Evolutionary conservation across 2,797 vertebrate species (phyloP).

Genomic region (Hoplostethus atlanticus): DNA sequence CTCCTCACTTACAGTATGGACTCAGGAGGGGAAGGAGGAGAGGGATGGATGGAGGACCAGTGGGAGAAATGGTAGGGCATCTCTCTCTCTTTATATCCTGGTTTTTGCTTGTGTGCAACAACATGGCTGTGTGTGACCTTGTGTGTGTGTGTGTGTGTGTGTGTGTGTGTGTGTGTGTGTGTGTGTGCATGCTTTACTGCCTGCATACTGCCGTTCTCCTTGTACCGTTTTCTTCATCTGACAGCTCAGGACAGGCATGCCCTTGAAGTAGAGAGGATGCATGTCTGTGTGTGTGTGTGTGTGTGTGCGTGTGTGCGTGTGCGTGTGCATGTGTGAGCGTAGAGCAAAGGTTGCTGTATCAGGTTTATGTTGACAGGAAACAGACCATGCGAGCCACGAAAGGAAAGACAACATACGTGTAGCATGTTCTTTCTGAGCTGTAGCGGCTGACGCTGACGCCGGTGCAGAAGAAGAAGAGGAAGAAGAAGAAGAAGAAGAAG

Average conservation of each 20-base stretch:
- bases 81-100: slow-evolving; percentile 26
- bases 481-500: no score
- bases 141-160: slow-evolving; percentile 54
- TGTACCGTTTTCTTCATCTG: slow-evolving; percentile 28
- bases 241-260: slow-evolving; percentile 57
- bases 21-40: slow-evolving; percentile 90
- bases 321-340: slow-evolving; percentile 34
- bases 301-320: slow-evolving; percentile 49
- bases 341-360: slow-evolving; percentile 17
- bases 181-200: slow-evolving; percentile 3
- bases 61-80: slow-evolving; percentile 97
- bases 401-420: no score
- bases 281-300: slow-evolving; percentile 50
- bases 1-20: slow-evolving; percentile 92
- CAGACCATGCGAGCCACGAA: slow-evolving; percentile 27
- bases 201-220: slow-evolving; percentile 31
- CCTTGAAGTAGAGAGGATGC: slow-evolving; percentile 74
- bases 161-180: slow-evolving; percentile 17
- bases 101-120: slow-evolving; percentile 9
- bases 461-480: neutral
- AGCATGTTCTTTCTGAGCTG: no score
- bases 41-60: slow-evolving; percentile 98
- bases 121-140: slow-evolving; percentile 71
- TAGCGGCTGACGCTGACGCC: neutral
- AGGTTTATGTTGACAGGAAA: slow-evolving; percentile 38